Percentiles rank a stretch among this genome's conserved stretches.
Evolutionary conservation across 2,888 invertebrate species (phyloP).

Genomic region (Anthrax anthrax): DNA sequence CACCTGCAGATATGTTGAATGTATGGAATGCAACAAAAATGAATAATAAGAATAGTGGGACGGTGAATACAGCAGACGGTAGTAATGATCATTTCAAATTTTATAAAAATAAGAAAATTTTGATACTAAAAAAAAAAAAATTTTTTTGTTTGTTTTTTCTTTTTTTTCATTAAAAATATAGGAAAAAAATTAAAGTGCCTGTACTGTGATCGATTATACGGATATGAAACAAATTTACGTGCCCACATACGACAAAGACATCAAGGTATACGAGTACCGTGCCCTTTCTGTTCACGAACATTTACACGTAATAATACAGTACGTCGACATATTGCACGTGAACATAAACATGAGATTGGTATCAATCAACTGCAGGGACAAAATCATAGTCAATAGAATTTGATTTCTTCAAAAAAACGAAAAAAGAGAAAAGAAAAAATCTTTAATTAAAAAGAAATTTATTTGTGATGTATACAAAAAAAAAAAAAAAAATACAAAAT

Average conservation of each 20-base stretch:
- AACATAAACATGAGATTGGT: conserved; percentile 56
- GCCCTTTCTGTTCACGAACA: conserved; percentile 79
- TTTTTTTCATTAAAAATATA: conserved; percentile 31
- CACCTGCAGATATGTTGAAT: conserved; percentile 41
- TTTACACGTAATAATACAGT: conserved; percentile 89
- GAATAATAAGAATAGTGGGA: conserved; percentile 56
- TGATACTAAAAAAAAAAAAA: not conserved
- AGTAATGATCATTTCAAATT: conserved; percentile 19
- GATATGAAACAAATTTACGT: conserved; percentile 82
- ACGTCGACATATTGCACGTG: conserved; percentile 77
- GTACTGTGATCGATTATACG: conserved; percentile 82
- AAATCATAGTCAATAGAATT: conserved; percentile 34
- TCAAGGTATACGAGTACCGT: conserved; percentile 82
- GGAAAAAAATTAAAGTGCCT: conserved; percentile 86
- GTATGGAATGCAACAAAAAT: conserved; percentile 48
- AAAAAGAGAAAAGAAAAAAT: not conserved
- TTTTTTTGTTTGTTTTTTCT: not conserved
- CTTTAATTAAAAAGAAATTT: conserved; percentile 4
- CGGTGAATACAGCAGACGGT: conserved; percentile 77
- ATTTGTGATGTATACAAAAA: not conserved
- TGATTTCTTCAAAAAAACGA: not conserved
- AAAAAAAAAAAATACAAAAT: conserved; percentile 1
- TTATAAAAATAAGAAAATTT: not conserved
- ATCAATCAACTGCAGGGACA: conserved; percentile 23
- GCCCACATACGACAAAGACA: conserved; percentile 85